Base-by-base conservation (phyloP, 2,797 vertebrate genomes). In the Argya squamiceps region DNA sequence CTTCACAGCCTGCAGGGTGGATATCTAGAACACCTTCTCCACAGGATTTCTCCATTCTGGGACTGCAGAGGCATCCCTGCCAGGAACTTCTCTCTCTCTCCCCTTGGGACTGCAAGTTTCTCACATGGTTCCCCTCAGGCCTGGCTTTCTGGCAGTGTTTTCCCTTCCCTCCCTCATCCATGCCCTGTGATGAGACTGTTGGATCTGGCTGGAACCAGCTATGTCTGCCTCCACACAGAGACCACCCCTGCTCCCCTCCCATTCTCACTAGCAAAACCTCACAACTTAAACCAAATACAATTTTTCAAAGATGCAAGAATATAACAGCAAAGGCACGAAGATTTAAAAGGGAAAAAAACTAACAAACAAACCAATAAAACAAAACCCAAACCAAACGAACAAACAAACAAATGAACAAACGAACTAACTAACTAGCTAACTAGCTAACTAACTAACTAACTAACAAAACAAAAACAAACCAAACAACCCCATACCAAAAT, bases 61-160 rank as follows among this genome's bases (percentile, higher is more conserved):
- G 18, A 8, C 12, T 32, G 8, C 32, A 52, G 37, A 27, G 29
- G 6, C 22, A 60, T 44, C n/a, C 29, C 23, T 68, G 12, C 13
- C 17, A 47, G 6, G 15, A 76, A 13, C 4, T 17, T 19, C 2
- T 47, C 7, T 58, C 1, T 2, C 15, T 60, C 39, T 23, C 15
- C 27, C 4, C 24, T 34, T 1, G 0, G 14, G 19, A 7, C 7
- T n/a, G 2, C 22, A n/a, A 14, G 26, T 56, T 68, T 58, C 30
- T 63, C 22, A 22, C 19, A 2, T 0, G 0, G 5, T 7, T 68
- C 6, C 19, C 22, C 9, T 74, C 49, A 58, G 12, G 14, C 10
- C 37, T 22, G 36, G n/a, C 12, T 67, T 16, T 37, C 2, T 13
- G 53, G 47, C 12, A 67, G 20, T 0, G 0, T n/a, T 84, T 58